phyloP scores from a whole-genome alignment of 2,888 invertebrate species.

The Cosmia pyralina region DNA sequence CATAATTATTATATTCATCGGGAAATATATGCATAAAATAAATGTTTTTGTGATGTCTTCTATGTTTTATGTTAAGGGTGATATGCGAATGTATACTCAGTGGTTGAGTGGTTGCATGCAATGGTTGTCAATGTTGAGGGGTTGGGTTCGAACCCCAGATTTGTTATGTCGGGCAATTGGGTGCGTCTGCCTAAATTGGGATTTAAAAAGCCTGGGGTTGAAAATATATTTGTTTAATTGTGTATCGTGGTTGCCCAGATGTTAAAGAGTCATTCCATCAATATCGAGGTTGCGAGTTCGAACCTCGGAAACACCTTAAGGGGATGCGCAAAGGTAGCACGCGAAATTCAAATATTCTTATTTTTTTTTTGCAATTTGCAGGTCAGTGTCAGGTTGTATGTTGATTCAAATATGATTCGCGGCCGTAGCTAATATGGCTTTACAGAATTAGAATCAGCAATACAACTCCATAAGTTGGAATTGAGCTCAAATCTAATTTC shows the following conservation, averaged over 20 bases:
- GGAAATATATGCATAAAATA: not conserved
- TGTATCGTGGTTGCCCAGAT: not conserved
- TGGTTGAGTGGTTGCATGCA: slow-evolving; percentile 21
- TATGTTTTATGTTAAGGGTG: slow-evolving; percentile 1
- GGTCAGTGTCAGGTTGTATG: no score
- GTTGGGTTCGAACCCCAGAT: slow-evolving; percentile 32
- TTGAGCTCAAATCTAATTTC: no score
- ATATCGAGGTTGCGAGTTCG: not conserved
- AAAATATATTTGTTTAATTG: not conserved
- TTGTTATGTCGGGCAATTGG: not conserved
- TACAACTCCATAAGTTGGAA: no score
- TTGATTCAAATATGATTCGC: no score
- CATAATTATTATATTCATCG: no score
- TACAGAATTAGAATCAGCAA: no score
- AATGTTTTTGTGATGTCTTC: slow-evolving; percentile 1
- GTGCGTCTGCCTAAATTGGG: not conserved
- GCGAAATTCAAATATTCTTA: no score
- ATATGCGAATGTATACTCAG: slow-evolving; percentile 17
- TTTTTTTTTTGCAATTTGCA: no score
- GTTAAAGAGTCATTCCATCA: not conserved
- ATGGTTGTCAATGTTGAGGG: not conserved
- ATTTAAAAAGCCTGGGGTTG: not conserved
- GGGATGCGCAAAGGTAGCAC: no score
- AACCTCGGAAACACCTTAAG: not conserved
- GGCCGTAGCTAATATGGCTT: no score